Conservation (phyloP, 2,888 invertebrate species). For the Acanthosepion pharaonis region DNA sequence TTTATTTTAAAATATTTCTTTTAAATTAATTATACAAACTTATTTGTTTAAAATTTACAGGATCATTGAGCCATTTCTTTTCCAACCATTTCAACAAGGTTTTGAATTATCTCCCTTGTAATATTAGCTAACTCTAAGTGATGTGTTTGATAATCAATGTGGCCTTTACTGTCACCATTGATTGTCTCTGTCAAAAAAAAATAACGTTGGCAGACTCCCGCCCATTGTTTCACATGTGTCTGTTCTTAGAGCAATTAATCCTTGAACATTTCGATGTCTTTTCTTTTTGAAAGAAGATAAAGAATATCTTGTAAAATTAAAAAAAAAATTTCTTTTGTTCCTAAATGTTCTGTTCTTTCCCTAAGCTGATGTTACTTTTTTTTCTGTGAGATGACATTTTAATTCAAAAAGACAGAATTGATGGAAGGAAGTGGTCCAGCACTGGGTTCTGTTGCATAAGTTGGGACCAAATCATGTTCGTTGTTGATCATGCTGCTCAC, state of each 20-base stretch:
- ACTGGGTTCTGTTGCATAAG: conserved; percentile 58
- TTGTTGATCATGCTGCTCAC: conserved; percentile 64
- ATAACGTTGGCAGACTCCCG: not conserved
- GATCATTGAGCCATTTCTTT: not conserved
- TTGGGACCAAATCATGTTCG: conserved; percentile 63
- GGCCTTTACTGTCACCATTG: too few species aligned
- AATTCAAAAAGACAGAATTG: conserved; percentile 66
- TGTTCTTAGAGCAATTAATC: not conserved
- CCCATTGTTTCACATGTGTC: not conserved
- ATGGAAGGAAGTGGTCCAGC: conserved; percentile 65
- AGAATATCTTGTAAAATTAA: not conserved
- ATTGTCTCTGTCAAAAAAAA: too few species aligned
- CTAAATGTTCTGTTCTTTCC: not conserved
- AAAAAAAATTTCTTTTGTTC: not conserved
- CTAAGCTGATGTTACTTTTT: not conserved
- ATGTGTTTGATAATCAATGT: too few species aligned
- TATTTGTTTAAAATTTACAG: too few species aligned
- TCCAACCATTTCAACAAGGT: not conserved
- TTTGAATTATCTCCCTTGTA: not conserved
- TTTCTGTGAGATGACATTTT: conserved; percentile 10
- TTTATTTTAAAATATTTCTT: too few species aligned
- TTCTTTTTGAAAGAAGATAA: not conserved
- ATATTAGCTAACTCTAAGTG: not conserved
- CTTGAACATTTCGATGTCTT: not conserved
- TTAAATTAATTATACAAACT: too few species aligned